Evolutionary conservation across 2,797 vertebrate genomes (phyloP).

Genomic region (Loriculus beryllinus): DNA sequence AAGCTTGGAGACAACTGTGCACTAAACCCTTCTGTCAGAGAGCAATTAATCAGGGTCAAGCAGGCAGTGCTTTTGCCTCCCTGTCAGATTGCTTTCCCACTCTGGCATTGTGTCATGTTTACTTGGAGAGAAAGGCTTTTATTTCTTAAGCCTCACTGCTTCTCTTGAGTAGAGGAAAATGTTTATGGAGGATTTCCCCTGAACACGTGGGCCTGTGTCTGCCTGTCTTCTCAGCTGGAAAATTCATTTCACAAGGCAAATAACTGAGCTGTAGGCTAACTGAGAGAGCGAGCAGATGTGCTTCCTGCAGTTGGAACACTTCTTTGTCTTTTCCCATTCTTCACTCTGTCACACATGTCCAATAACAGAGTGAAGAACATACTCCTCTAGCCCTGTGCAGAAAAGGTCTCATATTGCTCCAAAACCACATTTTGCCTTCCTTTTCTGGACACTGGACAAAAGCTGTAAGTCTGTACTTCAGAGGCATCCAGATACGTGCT

Average conservation of each 20-base stretch:
- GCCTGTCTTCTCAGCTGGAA: slow-evolving; percentile 51
- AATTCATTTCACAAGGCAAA: slow-evolving; percentile 53
- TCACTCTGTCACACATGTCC: not conserved
- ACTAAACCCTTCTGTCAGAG: not conserved
- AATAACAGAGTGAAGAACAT: not conserved
- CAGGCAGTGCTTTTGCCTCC: not conserved
- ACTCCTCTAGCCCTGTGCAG: not conserved
- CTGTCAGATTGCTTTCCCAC: not conserved
- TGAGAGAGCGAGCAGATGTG: slow-evolving; percentile 17
- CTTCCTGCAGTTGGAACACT: not conserved
- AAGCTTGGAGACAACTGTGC: not conserved
- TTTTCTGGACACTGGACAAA: not conserved
- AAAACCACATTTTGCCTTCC: not conserved
- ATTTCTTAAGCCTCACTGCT: not conserved
- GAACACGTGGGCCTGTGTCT: slow-evolving; percentile 18
- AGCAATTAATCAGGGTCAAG: not conserved
- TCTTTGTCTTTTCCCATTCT: slow-evolving; percentile 3
- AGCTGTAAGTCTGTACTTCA: not conserved
- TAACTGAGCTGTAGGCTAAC: slow-evolving; percentile 51
- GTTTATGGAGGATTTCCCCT: slow-evolving; percentile 29
- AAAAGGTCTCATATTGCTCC: not conserved
- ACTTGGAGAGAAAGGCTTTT: not conserved
- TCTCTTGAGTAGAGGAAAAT: not conserved
- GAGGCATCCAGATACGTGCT: not conserved
- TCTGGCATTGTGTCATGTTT: not conserved